These are phyloP conservation scores for Rhodeus uyekii DNA, from an alignment of 2,797 vertebrate genomes.

Conservation along the genomic window DNA sequence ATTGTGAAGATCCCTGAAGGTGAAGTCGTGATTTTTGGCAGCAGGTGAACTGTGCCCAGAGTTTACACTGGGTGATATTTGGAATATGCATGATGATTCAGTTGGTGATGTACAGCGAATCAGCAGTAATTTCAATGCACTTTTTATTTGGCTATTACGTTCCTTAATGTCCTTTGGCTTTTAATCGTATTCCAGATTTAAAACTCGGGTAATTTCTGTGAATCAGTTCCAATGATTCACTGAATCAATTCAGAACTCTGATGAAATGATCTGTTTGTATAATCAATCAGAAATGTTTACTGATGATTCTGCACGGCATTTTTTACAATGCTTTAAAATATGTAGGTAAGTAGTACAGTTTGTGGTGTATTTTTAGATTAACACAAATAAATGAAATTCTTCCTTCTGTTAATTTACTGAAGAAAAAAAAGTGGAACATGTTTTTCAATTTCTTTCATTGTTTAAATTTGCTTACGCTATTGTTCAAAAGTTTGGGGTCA, in stretches of 20 bases:
- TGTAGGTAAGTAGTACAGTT: background rate
- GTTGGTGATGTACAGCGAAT: background rate
- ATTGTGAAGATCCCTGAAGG: constrained; percentile 24
- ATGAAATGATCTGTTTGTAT: background rate
- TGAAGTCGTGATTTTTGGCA: background rate
- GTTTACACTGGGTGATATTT: background rate
- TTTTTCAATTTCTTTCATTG: background rate
- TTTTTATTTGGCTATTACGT: background rate
- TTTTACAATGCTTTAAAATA: background rate
- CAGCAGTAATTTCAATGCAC: background rate
- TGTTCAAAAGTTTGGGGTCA: background rate
- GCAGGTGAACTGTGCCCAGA: constrained; percentile 1
- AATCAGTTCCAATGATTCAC: background rate
- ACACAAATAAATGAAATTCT: background rate
- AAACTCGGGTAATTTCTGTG: background rate
- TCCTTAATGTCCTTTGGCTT: background rate
- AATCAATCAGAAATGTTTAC: background rate
- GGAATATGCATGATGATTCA: constrained; percentile 12
- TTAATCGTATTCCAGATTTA: background rate
- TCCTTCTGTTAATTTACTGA: background rate
- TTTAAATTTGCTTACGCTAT: background rate
- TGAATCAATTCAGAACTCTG: background rate
- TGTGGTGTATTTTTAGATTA: background rate
- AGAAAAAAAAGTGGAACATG: background rate
- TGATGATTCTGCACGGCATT: background rate